Percentiles rank a stretch among this genome's conserved stretches.
Evolutionary conservation across 2,888 invertebrate genomes (phyloP).

Genomic region (Nudaria mundana): DNA sequence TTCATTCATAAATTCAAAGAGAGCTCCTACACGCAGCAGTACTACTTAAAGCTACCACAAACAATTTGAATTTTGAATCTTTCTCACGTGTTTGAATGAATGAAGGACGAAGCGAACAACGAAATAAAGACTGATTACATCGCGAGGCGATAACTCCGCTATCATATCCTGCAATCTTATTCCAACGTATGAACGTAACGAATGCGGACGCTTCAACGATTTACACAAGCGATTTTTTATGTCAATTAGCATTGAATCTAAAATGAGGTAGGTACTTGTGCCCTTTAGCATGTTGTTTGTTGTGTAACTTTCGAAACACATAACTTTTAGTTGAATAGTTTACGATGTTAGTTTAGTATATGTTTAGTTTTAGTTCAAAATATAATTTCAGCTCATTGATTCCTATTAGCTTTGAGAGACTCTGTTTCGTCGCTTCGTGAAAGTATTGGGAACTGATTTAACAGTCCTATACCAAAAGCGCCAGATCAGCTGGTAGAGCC

Average conservation of each 20-base stretch:
- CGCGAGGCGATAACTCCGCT: slow-evolving; percentile 39
- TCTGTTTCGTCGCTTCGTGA: too few species aligned
- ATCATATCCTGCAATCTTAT: slow-evolving; percentile 48
- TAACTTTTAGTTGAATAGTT: too few species aligned
- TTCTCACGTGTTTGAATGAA: slow-evolving; percentile 32
- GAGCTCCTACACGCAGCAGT: background rate
- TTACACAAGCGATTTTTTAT: slow-evolving; percentile 52
- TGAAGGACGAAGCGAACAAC: slow-evolving; percentile 28
- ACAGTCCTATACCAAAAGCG: too few species aligned
- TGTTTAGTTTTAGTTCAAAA: background rate
- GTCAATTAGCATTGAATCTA: slow-evolving; percentile 48
- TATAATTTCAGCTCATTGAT: too few species aligned
- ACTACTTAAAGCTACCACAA: slow-evolving; percentile 2
- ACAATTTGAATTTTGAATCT: slow-evolving; percentile 22
- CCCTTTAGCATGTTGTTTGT: too few species aligned
- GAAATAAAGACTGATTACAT: slow-evolving; percentile 40
- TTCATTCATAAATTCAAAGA: background rate
- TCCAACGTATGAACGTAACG: slow-evolving; percentile 40
- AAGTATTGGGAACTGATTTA: too few species aligned
- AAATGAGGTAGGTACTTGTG: slow-evolving; percentile 30
- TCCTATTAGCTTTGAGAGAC: too few species aligned
- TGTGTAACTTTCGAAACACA: background rate
- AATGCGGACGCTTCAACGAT: slow-evolving; percentile 50
- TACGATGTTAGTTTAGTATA: too few species aligned
- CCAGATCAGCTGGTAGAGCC: too few species aligned